Evolutionary conservation across 2,797 vertebrate species (phyloP), one percentile per base, ranked within the genome.

Genomic region (Sebastolobus alascanus): DNA sequence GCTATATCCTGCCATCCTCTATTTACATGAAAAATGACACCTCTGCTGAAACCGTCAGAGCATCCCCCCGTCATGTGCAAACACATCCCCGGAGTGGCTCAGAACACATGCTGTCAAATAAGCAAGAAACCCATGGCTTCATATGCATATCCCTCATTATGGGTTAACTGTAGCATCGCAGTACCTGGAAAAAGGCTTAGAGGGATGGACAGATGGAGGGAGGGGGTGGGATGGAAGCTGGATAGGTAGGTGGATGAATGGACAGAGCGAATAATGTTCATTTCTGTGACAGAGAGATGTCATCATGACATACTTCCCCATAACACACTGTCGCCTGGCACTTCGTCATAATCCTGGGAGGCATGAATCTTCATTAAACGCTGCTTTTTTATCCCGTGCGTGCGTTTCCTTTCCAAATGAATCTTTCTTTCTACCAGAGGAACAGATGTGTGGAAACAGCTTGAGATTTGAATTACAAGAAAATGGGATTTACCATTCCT

Each of bases 11-110:
- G 80, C 82, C 80, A 80, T 81, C 77, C 60, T 89, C 83, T 92
- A 87, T 93, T 92, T 91, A 94, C 86, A 91, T 88, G 90, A 92
- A 89, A 93, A 88, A 90, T 89, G 83, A 90, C 85, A 90, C 91
- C 85, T 90, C 55, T 79, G 80, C 84, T 78, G 83, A 64, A 87
- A 82, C 59, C 56, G 33, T 87, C 67, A 73, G 55, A 87, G 43
- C 70, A 31, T 18, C 14, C 8, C 52, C 37, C 43, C 1, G 59
- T 12, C 25, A 20, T 66, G 79, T 73, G 86, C 65, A 85, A 88
- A 87, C 75, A 81, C 61, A 82, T 66, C 66, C 75, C 78, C 4
- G 6, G 77, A 77, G 77, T 77, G 77, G 71, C 79, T 78, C 56
- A 18, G 66, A 85, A 83, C 75, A 77, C 84, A 84, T 73, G 71